A percentile compares a stretch with the other conserved stretches of the same genome.
phyloP scores from a whole-genome alignment of 2,888 invertebrate species.

The Melinaea menophilus region DNA sequence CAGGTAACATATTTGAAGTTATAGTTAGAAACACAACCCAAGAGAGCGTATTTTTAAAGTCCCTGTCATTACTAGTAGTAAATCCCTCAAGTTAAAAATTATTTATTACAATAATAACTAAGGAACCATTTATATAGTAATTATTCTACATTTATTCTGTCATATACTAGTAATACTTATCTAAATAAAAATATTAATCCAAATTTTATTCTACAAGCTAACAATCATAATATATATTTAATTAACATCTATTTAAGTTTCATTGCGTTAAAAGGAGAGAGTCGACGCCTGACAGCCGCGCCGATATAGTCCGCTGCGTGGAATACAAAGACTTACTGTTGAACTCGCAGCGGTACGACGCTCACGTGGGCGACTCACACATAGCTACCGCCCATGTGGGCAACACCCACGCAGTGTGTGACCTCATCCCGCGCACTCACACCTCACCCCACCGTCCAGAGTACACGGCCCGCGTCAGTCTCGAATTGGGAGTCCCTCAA shows the following conservation, averaged over 20 bases:
- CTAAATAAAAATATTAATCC: no score
- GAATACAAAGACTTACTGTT: slow-evolving; percentile 54
- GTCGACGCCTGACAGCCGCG: slow-evolving; percentile 62
- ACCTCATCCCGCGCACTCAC: slow-evolving; percentile 57
- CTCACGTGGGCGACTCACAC: slow-evolving; percentile 37
- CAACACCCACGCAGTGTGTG: slow-evolving; percentile 57
- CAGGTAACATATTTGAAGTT: slow-evolving; percentile 42
- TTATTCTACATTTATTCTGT: no score
- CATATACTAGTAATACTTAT: no score
- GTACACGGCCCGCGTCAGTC: slow-evolving; percentile 72
- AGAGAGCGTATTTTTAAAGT: no score
- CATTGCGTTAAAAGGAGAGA: slow-evolving; percentile 43
- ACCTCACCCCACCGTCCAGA: slow-evolving; percentile 37
- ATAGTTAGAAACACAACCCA: no score
- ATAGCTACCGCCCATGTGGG: no score
- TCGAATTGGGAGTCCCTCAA: slow-evolving; percentile 71
- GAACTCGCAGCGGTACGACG: slow-evolving; percentile 48
- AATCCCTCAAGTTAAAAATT: no score
- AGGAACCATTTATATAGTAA: no score
- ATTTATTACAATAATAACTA: no score
- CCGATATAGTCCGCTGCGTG: slow-evolving; percentile 72
- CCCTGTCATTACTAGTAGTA: no score
- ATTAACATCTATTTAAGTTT: slow-evolving; percentile 2
- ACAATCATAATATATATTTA: not conserved
- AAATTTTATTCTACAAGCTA: no score